phyloP scores from a whole-genome alignment of 2,797 vertebrate genomes.

The Chloroceryle inda region DNA sequence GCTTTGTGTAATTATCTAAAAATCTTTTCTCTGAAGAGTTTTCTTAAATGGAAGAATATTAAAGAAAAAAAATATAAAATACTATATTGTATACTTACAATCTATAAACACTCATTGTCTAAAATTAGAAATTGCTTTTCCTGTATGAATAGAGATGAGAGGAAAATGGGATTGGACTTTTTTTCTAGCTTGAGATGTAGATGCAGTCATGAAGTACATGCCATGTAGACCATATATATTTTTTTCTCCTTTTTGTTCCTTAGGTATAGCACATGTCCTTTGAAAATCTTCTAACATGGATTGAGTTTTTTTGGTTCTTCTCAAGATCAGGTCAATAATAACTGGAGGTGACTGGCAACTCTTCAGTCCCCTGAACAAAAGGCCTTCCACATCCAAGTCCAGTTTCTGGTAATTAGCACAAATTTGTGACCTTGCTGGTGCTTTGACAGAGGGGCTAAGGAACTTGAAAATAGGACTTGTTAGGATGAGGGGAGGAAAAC shows the following conservation, averaged over 20 bases:
- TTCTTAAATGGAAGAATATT: not conserved
- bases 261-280: not conserved
- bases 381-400: not conserved
- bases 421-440: not conserved
- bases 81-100: not conserved
- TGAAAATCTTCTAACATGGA: not conserved
- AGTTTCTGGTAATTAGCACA: not conserved
- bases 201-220: not conserved
- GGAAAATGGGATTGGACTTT: not conserved
- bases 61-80: not conserved
- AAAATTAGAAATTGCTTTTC: not conserved
- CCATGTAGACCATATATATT: accelerated
- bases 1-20: constrained; percentile 15
- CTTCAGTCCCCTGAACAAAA: not conserved
- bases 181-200: not conserved
- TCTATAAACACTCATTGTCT: not conserved
- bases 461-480: not conserved
- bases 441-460: not conserved
- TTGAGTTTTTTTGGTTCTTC: not conserved
- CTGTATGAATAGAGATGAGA: not conserved
- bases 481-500: not conserved
- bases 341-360: not conserved
- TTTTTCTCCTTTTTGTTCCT: not conserved
- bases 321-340: not conserved
- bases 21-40: not conserved